Evolutionary conservation across 2,888 invertebrate species (phyloP), one percentile per base, ranked within the genome.

Genomic region (Drosophila birchii): DNA sequence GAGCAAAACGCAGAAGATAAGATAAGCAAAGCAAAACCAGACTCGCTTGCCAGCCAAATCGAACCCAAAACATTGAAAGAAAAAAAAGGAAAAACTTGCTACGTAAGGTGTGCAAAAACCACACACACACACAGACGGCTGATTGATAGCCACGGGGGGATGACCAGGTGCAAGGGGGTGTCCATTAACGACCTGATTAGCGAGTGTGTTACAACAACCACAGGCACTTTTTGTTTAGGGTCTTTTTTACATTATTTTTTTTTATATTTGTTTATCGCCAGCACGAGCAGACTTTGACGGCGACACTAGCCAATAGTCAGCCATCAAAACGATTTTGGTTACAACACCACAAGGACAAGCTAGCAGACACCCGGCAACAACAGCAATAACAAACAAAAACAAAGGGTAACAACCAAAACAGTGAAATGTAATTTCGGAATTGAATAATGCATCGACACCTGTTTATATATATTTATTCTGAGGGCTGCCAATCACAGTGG

Each of bases 1-100:
- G 61, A 88, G 86, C 88, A 76, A 76, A 76, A 75, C 76, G 74
- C 64, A 62, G 63, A 70, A 86, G 83, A 83, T 83, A 83, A 83
- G 82, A 83, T 83, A 83, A 62, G 47, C 55, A 55, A 58, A 78
- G 67, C 64, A 68, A 74, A 43, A 61, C 54, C 63, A 38, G 60
- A 59, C 61, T 44, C 58, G 44, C 53, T 44, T 36, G 43, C 51
- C 59, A 41, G 57, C 18, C 44, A 51, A 70, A 70, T 69, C 69
- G 47, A 69, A 51, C n/a, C 66, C 49, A 55, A 49, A 47, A 60
- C 47, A 58, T 47, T 39, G 34, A 51, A 38, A 44, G 38, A 23
- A 43, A 59, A 59, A 58, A 45, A 67, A 56, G 18, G 43, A 61
- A 57, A 57, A 57, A 44, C 43, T 49, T 58, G 41, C 43, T 69